Conservation (phyloP, 2,888 invertebrate species). For the Rhabditophanes sp. region DNA sequence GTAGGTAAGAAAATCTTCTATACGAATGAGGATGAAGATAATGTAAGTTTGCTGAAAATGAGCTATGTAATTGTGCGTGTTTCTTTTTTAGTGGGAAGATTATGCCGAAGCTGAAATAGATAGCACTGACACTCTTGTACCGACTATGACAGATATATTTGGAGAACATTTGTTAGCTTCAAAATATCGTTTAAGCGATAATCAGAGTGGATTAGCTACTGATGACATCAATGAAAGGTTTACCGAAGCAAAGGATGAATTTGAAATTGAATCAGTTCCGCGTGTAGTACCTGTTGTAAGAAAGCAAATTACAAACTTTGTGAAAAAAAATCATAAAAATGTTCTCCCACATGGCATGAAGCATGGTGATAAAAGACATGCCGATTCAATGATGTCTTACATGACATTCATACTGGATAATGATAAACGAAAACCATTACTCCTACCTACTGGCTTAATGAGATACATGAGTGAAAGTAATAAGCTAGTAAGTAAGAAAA, state of each 20-base stretch:
- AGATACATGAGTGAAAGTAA: too few species aligned
- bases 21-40: constrained; percentile 2
- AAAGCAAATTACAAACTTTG: too few species aligned
- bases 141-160: constrained; percentile 18
- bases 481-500: constrained; percentile 1
- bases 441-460: constrained; percentile 13
- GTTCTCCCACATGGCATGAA: background rate
- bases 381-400: constrained; percentile 15
- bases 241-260: too few species aligned
- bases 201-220: background rate
- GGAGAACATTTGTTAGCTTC: constrained; percentile 14
- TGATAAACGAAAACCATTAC: constrained; percentile 18
- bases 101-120: constrained; percentile 23
- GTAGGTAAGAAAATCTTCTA: constrained; percentile 1
- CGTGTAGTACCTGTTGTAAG: too few species aligned
- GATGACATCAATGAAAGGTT: too few species aligned
- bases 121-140: constrained; percentile 16
- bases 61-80: background rate
- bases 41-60: background rate
- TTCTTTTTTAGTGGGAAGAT: constrained; percentile 15
- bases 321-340: too few species aligned
- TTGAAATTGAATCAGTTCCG: too few species aligned
- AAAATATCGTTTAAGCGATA: constrained; percentile 6
- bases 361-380: background rate
- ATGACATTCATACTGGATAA: constrained; percentile 19